Conservation (phyloP, 2,888 invertebrate species). For the Andrena bicolor region DNA sequence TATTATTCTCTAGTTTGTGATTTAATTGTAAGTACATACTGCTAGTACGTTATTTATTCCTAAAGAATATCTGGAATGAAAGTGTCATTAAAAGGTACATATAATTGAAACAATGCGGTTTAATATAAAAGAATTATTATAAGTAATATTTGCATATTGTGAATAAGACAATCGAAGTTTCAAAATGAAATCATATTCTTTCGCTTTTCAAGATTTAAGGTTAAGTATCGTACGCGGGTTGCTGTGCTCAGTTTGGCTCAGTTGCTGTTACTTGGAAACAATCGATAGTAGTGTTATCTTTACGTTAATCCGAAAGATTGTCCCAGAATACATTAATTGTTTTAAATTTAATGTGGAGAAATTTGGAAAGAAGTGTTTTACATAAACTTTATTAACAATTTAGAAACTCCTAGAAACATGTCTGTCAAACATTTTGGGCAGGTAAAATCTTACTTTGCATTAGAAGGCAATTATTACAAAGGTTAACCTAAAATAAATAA, state of each 20-base stretch:
- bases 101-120: no score
- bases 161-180: no score
- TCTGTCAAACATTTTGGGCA: conserved; percentile 13
- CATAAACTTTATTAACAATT: neutral
- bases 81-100: no score
- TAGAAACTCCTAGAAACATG: neutral
- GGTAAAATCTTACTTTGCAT: neutral
- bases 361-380: neutral
- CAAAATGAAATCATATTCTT: no score
- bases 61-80: neutral
- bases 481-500: conserved; percentile 23
- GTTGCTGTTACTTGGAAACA: neutral
- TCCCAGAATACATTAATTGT: neutral
- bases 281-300: neutral
- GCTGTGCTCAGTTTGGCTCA: no score
- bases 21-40: no score
- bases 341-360: neutral
- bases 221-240: no score
- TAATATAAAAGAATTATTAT: no score
- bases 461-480: neutral
- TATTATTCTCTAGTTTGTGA: neutral
- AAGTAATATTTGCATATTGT: no score
- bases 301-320: neutral
- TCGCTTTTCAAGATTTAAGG: no score
- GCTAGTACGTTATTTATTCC: neutral